Conservation (phyloP, 2,888 invertebrate genomes). For the Drosophila gaucha region DNA sequence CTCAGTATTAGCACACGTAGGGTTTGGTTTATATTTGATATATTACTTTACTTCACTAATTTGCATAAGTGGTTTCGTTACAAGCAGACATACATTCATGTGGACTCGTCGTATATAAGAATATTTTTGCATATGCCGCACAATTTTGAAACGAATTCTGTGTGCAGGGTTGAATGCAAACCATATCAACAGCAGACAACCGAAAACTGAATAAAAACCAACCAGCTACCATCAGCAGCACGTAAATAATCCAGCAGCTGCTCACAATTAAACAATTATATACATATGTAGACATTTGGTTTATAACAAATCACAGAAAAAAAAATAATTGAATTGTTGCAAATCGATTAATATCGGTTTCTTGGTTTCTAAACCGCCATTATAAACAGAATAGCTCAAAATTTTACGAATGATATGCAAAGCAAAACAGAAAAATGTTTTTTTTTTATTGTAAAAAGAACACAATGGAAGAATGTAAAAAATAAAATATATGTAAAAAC, state of each 20-base stretch:
- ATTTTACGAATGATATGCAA: background rate
- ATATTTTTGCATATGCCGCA: conserved; percentile 24
- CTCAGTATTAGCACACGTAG: too few relatives aligned
- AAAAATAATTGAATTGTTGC: too few relatives aligned
- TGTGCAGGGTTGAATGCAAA: conserved; percentile 41
- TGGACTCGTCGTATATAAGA: background rate
- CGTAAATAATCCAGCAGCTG: conserved; percentile 13
- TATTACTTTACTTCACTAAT: background rate
- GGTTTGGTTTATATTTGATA: background rate
- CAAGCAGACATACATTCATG: background rate
- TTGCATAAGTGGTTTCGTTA: background rate
- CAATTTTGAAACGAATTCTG: conserved; percentile 11
- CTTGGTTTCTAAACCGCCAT: background rate
- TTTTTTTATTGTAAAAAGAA: background rate
- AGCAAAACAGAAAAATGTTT: background rate
- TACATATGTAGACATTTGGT: background rate
- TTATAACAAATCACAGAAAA: background rate
- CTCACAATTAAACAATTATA: background rate
- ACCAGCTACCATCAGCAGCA: conserved; percentile 8
- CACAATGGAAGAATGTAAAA: conserved; percentile 8
- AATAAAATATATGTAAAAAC: conserved; percentile 27
- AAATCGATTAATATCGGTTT: background rate
- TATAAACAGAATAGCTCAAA: background rate
- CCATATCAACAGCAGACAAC: conserved; percentile 21
- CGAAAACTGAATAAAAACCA: conserved; percentile 29